Base-by-base conservation (phyloP, 2,113 vertebrate genomes). In the Typhlomys cinereus region DNA sequence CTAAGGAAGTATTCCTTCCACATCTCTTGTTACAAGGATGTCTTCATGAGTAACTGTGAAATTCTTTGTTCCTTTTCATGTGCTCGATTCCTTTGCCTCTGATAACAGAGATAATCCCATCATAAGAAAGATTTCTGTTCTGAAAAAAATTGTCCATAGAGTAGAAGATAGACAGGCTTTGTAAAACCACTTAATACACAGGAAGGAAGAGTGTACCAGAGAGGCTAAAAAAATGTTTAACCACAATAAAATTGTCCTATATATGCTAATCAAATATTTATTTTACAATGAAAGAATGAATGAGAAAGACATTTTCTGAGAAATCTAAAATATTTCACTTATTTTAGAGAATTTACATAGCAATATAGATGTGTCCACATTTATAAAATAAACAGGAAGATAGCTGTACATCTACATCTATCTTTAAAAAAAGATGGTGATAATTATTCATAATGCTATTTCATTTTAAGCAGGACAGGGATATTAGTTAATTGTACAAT, bases 401-500 rank as follows among this genome's bases (percentile, higher is more conserved):
- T 66, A n/a, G 5, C 2, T 80, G 1, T 89, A 62, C 84, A 15
- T 74, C 71, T 93, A 5, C 27, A 73, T 89, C 23, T 81, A 39
- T 31, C 70, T 89, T 89, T n/a, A 85, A 85, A 50, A n/a, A 27
- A 85, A 91, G 41, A 88, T 69, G 52, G 75, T 44, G 21, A 41
- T 66, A 48, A 85, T 92, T 82, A 88, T 88, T 94, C 27, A 54
- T 78, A 31, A 73, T 69, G 20, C 39, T 62, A 31, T 46, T 91
- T 90, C 89, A 88, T 71, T 91, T 91, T 34, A 36, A 78, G 31
- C 34, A 67, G 2, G 85, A 76, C 13, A 48, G 18, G 13, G n/a
- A 66, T 91, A 87, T 75, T 79, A 66, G 84, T 64, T 91, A 95
- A 67, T 85, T 93, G 89, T 44, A 54, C 70, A 93, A 91, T 92